Conservation (phyloP, 2,113 vertebrate species). For the Pycnonotus jocosus region DNA sequence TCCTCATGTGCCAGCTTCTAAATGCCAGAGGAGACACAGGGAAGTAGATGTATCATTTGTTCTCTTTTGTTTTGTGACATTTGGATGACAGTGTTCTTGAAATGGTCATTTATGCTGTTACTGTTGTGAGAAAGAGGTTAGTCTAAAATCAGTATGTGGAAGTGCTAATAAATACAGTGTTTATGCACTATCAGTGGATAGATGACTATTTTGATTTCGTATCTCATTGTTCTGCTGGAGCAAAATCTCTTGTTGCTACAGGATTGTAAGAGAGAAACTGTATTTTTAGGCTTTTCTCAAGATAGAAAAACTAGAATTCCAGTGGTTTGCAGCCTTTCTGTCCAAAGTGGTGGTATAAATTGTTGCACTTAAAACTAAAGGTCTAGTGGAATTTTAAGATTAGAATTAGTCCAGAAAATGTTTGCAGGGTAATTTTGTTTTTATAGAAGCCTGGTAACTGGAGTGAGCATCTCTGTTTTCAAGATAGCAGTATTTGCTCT, state of each 20-base stretch:
- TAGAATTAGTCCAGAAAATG: not conserved
- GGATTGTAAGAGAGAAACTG: not conserved
- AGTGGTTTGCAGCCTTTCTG: not conserved
- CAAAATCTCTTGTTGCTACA: not conserved
- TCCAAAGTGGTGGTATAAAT: not conserved
- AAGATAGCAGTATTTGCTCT: not conserved
- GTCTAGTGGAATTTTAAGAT: not conserved
- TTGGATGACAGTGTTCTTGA: not conserved
- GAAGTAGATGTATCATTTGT: not conserved
- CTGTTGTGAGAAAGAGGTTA: not conserved
- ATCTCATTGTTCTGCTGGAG: not conserved
- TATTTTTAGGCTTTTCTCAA: not conserved
- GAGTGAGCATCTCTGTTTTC: not conserved
- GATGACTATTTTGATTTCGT: not conserved
- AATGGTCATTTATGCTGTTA: not conserved
- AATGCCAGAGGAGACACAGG: not conserved
- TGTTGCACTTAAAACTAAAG: not conserved
- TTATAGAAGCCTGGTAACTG: not conserved
- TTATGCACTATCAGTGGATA: not conserved
- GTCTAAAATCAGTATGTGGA: not conserved
- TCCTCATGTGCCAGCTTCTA: not conserved
- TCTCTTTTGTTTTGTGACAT: slow-evolving; percentile 18
- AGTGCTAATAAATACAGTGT: slow-evolving; percentile 10
- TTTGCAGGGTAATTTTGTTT: not conserved
- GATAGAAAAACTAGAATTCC: not conserved